Conservation (phyloP, 2,888 invertebrate species). For the Mamestra brassicae region DNA sequence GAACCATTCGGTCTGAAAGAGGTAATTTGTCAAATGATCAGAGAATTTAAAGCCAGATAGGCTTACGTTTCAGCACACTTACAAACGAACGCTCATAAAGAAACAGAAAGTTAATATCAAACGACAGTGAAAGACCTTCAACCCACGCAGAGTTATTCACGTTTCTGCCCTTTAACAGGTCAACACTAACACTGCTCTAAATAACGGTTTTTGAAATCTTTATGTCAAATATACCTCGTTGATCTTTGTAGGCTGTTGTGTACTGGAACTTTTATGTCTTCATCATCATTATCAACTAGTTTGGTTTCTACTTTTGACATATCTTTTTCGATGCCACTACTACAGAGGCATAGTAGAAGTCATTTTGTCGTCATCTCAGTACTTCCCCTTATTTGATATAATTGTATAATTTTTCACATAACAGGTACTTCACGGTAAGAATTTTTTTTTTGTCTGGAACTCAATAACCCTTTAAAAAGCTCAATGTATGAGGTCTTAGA, state of each 20-base stretch:
- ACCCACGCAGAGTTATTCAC: slow-evolving; percentile 48
- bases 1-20: too few relatives aligned
- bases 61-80: neutral
- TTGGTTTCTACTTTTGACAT: neutral
- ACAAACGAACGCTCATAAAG: slow-evolving; percentile 12
- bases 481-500: neutral
- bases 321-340: neutral
- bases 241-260: neutral
- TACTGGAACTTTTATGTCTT: neutral
- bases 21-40: too few relatives aligned
- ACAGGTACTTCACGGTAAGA: neutral
- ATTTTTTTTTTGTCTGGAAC: neutral
- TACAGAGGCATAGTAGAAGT: neutral
- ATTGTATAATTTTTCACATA: neutral
- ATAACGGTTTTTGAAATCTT: slow-evolving; percentile 17
- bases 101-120: slow-evolving; percentile 48
- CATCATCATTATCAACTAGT: neutral
- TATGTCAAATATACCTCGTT: slow-evolving; percentile 3
- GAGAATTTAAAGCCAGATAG: neutral
- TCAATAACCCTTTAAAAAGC: neutral
- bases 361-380: too few relatives aligned
- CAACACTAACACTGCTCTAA: slow-evolving; percentile 32
- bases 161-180: slow-evolving; percentile 47
- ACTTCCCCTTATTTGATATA: neutral
- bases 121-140: slow-evolving; percentile 55